phyloP scores from a whole-genome alignment of 2,113 vertebrate genomes.

The Recurvirostra avosetta region DNA sequence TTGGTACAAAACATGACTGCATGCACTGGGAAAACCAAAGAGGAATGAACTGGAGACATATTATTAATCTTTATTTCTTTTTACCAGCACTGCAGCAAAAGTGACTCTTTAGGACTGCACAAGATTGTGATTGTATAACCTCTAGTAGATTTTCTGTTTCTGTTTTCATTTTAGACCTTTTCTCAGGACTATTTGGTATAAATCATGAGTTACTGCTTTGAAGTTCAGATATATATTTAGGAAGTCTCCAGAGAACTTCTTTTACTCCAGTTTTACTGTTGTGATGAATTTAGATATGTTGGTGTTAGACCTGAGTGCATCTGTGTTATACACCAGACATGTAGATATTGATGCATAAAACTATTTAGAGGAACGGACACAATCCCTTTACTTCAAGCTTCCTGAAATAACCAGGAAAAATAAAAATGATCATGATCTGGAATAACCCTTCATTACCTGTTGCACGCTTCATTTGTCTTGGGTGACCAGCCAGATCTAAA shows the following conservation, averaged over 20 bases:
- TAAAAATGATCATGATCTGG: not conserved
- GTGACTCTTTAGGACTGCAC: not conserved
- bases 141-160: not conserved
- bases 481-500: not conserved
- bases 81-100: not conserved
- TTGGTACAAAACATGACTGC: not conserved
- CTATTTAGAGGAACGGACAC: not conserved
- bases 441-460: not conserved
- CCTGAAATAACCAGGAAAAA: not conserved
- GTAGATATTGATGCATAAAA: not conserved
- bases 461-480: not conserved
- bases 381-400: not conserved
- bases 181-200: not conserved
- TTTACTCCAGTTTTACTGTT: not conserved
- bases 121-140: not conserved
- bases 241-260: not conserved
- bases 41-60: not conserved
- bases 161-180: not conserved
- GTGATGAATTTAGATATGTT: not conserved
- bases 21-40: not conserved
- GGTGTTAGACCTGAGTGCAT: not conserved
- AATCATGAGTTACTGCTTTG: not conserved
- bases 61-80: not conserved
- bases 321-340: not conserved
- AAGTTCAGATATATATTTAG: not conserved